These are phyloP conservation scores for Alces alces DNA, from an alignment of 2,113 vertebrate species.

Conservation along the genomic window DNA sequence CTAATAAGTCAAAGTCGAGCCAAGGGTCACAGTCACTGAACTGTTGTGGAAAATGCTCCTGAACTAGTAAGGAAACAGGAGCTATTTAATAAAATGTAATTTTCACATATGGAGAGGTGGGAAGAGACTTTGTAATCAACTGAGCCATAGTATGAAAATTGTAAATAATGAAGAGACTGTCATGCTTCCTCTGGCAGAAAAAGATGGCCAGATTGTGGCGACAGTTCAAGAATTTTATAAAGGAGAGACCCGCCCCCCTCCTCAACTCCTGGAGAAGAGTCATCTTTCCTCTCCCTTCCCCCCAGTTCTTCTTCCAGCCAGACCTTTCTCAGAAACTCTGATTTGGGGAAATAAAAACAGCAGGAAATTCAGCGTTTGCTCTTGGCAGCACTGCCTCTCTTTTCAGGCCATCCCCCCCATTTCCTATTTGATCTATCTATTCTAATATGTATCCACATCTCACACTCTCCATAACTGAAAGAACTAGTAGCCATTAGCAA, in stretches of 20 bases:
- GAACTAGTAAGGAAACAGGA: not conserved
- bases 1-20: not conserved
- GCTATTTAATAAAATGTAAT: not conserved
- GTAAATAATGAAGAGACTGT: constrained; percentile 2
- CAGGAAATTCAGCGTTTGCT: constrained; percentile 57
- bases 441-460: not conserved
- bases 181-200: constrained; percentile 35
- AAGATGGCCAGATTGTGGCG: constrained; percentile 39
- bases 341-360: constrained; percentile 48
- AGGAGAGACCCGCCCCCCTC: not conserved
- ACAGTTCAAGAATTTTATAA: constrained; percentile 8
- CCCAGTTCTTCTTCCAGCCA: not conserved
- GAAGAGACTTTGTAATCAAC: not conserved
- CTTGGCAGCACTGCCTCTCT: constrained; percentile 50
- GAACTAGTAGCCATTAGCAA: not conserved
- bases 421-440: constrained; percentile 22
- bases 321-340: constrained; percentile 32
- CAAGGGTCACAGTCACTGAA: not conserved
- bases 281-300: not conserved
- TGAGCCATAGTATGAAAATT: not conserved
- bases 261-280: not conserved
- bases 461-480: constrained; percentile 22
- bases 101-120: not conserved
- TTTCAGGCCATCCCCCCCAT: not conserved
- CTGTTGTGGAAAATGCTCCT: not conserved